Conservation (phyloP, 2,113 vertebrate species). For the Macrotis lagotis region DNA sequence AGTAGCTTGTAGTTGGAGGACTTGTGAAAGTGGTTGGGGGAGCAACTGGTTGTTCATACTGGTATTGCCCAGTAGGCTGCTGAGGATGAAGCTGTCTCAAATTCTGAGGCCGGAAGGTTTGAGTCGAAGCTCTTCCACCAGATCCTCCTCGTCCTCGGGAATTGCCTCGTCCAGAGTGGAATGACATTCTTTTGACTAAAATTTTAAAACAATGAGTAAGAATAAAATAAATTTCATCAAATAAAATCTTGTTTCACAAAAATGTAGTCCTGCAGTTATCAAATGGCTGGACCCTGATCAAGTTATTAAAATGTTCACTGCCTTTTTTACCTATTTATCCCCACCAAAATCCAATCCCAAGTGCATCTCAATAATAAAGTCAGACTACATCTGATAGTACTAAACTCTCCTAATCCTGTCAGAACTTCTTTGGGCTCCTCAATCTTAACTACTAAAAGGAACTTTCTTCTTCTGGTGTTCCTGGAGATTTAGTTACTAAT, state of each 20-base stretch:
- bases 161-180: slow-evolving; percentile 90
- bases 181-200: slow-evolving; percentile 90
- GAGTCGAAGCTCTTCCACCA: slow-evolving; percentile 85
- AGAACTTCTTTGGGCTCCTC: not conserved
- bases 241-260: slow-evolving; percentile 8
- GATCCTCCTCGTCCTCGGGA: slow-evolving; percentile 87
- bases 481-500: not conserved
- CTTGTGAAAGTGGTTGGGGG: slow-evolving; percentile 86
- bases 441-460: not conserved
- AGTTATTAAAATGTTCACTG: not conserved
- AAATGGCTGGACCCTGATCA: not conserved
- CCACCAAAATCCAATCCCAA: not conserved
- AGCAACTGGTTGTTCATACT: slow-evolving; percentile 87
- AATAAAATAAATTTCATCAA: not conserved
- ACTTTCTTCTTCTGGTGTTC: not conserved
- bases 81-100: slow-evolving; percentile 88
- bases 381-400: not conserved
- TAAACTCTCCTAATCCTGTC: not conserved
- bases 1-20: slow-evolving; percentile 84
- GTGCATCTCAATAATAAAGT: not conserved
- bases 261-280: not conserved
- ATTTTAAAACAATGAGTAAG: slow-evolving; percentile 30
- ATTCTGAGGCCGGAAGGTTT: slow-evolving; percentile 88
- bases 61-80: slow-evolving; percentile 87
- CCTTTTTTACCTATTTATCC: not conserved